Evolutionary conservation across 1,140 invertebrate species (phyloP).

Genomic region (Hyles euphorbiae): DNA sequence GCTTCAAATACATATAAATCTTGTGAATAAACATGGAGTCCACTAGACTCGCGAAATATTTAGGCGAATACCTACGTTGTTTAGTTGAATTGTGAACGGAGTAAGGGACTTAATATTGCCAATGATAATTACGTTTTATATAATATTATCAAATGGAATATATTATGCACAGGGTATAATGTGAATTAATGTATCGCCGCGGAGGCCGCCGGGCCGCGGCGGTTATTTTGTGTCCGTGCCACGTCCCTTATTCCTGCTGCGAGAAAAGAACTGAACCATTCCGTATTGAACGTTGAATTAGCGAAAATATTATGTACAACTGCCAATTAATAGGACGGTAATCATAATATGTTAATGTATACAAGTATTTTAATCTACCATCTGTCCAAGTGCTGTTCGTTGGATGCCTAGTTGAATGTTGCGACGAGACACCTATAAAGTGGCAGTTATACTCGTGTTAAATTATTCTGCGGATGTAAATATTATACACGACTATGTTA

Average conservation of each 20-base stretch:
- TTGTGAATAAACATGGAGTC: conserved; percentile 35
- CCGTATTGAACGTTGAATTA: conserved; percentile 54
- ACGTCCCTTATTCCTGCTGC: conserved; percentile 65
- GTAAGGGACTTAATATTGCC: conserved; percentile 66
- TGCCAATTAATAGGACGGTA: conserved; percentile 52
- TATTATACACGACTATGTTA: conserved; percentile 68
- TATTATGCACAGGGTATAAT: conserved; percentile 70
- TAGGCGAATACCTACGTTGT: conserved; percentile 54
- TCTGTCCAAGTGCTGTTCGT: no score
- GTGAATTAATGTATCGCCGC: conserved; percentile 47
- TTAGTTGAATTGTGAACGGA: conserved; percentile 57
- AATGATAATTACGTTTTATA: conserved; percentile 56
- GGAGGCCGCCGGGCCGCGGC: conserved; percentile 25
- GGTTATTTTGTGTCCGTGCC: conserved; percentile 50
- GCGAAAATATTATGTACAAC: conserved; percentile 49
- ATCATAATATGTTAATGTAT: no score
- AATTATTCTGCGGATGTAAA: conserved; percentile 59
- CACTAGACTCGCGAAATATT: conserved; percentile 35
- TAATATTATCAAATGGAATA: conserved; percentile 59
- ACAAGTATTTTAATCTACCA: no score
- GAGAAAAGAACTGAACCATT: conserved; percentile 68
- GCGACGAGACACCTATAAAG: conserved; percentile 15
- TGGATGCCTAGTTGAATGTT: no score
- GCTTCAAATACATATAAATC: conserved; percentile 39
- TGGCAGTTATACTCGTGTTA: conserved; percentile 63